Evolutionary conservation across 2,113 vertebrate species (phyloP), one percentile per base, ranked within the genome.

Genomic region (Empidonax traillii): DNA sequence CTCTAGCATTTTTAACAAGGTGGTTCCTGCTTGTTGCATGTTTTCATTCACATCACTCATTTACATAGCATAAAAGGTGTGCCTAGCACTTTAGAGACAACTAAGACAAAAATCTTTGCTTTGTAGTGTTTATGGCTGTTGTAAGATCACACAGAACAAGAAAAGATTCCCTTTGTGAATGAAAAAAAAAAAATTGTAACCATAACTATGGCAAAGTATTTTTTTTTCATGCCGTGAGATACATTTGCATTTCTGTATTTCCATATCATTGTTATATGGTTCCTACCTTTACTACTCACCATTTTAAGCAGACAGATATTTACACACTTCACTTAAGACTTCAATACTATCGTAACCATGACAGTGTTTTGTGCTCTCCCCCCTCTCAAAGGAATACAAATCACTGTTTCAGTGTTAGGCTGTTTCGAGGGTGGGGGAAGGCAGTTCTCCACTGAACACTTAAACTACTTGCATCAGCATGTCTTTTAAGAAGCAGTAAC

Each of bases 1-100:
- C 90, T 93, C 8, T 17, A 78, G 79, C 35, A 62, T 74, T 93
- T 95, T 86, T 77, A 90, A 95, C 47, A 93, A 93, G 83, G 95
- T 81, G 79, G 91, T 23, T 97, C 95, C 94, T 80, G 82, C 78
- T 93, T 61, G 31, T 69, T 91, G 66, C 81, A 33, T 93, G 87
- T 94, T 97, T 96, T 79, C 71, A 82, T 75, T 67, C 87, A 77
- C 88, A 86, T 55, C 90, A 95, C 71, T 39, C 86, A 90, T 86
- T 88, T 84, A 69, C 43, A 84, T 5, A 74, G 68, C 65, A 81
- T 23, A 81, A 63, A 74, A 93, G 79, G 88, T 24, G 39, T 74
- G 83, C 88, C 91, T 52, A 47, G 68, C 43, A 59, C 52, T 90
- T 86, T 39, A 73, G 49, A 71, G 90, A 69, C 71, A 93, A 46